Evolutionary conservation across 2,113 vertebrate genomes (phyloP).

Genomic region (Bagarius yarrelli): DNA sequence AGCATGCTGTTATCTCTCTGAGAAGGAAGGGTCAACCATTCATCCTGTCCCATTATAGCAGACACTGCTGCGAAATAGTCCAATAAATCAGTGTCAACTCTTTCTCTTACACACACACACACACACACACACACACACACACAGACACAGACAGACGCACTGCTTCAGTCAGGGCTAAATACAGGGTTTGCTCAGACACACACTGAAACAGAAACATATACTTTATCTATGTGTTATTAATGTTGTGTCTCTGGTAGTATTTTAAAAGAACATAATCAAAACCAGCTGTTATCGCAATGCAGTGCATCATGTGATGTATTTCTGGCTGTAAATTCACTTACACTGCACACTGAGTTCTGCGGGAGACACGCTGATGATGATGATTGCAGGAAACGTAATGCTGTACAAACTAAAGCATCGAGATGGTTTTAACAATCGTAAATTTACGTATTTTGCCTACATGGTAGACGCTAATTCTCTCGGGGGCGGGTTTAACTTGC

Average conservation of each 20-base stretch:
- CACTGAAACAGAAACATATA: background rate
- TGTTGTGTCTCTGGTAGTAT: background rate
- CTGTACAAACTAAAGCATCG: background rate
- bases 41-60: slow-evolving; percentile 74
- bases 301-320: background rate
- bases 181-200: background rate
- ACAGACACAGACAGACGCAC: background rate
- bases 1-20: slow-evolving; percentile 61
- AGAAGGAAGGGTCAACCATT: slow-evolving; percentile 71
- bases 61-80: slow-evolving; percentile 76
- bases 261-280: background rate
- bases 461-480: no score
- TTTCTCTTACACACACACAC: slow-evolving; percentile 22
- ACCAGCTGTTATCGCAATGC: background rate
- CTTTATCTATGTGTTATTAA: background rate
- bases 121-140: slow-evolving; percentile 7
- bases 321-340: background rate
- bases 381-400: slow-evolving; percentile 32
- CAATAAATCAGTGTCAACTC: slow-evolving; percentile 75
- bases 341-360: background rate
- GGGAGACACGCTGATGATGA: slow-evolving; percentile 29
- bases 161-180: slow-evolving; percentile 15
- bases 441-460: no score
- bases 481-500: no score
- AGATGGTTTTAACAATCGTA: background rate